A percentile compares a stretch with the other conserved stretches of the same genome.
Conservation (phyloP, 2,888 invertebrate genomes). For the Creontiades dilutus region DNA sequence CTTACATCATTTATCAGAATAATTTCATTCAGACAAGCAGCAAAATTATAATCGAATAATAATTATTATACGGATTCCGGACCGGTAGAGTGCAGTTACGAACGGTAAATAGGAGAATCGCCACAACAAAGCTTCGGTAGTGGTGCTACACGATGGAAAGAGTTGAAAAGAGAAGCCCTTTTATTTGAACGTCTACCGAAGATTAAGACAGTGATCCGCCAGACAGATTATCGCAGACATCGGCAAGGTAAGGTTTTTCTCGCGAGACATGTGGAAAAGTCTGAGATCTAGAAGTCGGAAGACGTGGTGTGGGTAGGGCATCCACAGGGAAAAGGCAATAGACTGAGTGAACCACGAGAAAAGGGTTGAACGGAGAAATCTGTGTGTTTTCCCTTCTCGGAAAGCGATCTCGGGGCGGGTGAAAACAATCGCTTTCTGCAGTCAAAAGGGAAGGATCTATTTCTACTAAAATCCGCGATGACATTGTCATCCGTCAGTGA, state of each 20-base stretch:
- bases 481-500: slow-evolving; percentile 11
- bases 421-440: slow-evolving; percentile 12
- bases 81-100: neutral
- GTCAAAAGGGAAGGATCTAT: neutral
- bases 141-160: neutral
- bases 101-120: neutral
- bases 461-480: neutral
- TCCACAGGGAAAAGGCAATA: neutral
- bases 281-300: neutral
- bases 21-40: neutral
- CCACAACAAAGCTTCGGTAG: neutral
- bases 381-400: neutral
- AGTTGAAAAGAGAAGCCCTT: neutral
- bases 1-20: too few relatives aligned
- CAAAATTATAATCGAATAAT: too few relatives aligned
- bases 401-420: neutral
- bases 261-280: neutral
- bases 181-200: slow-evolving; percentile 13
- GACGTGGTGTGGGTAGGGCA: neutral
- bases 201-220: slow-evolving; percentile 13
- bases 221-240: neutral
- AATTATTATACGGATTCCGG: neutral
- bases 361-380: neutral
- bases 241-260: neutral
- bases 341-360: neutral